Conservation (phyloP, 2,888 invertebrate species). For the Drosophila quinaria region DNA sequence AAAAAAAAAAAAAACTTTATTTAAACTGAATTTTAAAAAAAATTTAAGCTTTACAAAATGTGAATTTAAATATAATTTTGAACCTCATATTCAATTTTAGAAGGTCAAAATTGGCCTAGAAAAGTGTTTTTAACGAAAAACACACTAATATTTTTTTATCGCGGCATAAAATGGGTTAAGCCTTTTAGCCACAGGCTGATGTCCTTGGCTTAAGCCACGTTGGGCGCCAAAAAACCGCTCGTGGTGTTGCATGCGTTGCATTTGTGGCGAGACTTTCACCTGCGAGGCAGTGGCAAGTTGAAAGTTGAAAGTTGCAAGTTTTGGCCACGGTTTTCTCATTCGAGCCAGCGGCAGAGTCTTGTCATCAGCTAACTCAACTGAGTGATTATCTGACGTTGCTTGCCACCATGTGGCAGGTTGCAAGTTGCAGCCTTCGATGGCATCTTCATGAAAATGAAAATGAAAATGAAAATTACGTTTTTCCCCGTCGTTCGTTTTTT, state of each 20-base stretch:
- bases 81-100: too few relatives aligned
- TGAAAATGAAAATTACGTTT: slow-evolving; percentile 63
- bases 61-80: too few relatives aligned
- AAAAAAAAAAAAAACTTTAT: too few relatives aligned
- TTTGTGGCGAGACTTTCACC: background rate
- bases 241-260: background rate
- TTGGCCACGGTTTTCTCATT: slow-evolving; percentile 21
- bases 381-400: slow-evolving; percentile 68
- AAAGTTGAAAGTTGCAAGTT: slow-evolving; percentile 22
- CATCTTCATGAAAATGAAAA: slow-evolving; percentile 27
- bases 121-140: too few relatives aligned
- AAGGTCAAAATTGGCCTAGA: too few relatives aligned
- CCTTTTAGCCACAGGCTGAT: background rate
- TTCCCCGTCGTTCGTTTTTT: slow-evolving; percentile 44
- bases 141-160: too few relatives aligned
- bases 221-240: slow-evolving; percentile 1
- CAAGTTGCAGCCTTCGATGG: slow-evolving; percentile 5
- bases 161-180: background rate
- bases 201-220: background rate
- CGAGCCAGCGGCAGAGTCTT: slow-evolving; percentile 49
- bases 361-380: slow-evolving; percentile 64
- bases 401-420: slow-evolving; percentile 42
- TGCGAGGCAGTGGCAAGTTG: background rate
- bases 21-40: too few relatives aligned
- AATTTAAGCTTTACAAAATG: too few relatives aligned